These are phyloP conservation scores for Axea sp. DNA, from an alignment of 2,888 invertebrate species.

Conservation along the genomic window DNA sequence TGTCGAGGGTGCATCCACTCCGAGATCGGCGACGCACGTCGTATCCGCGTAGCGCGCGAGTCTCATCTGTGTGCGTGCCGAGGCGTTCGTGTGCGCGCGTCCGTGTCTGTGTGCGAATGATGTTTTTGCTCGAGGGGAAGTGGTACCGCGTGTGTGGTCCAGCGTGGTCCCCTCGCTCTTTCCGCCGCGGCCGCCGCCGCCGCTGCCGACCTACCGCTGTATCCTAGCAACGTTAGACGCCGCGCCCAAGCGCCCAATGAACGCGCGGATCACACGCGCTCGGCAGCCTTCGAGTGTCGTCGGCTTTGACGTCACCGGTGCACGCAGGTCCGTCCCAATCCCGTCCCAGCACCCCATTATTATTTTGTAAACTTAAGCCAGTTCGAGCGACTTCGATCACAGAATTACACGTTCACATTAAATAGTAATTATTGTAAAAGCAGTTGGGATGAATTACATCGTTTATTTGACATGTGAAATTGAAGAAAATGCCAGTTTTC, in stretches of 20 bases:
- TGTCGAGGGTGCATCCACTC: slow-evolving; percentile 57
- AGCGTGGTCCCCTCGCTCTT: slow-evolving; percentile 64
- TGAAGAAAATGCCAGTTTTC: too few species aligned
- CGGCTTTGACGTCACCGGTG: slow-evolving; percentile 72
- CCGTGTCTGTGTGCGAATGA: slow-evolving; percentile 69
- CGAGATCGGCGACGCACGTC: slow-evolving; percentile 53
- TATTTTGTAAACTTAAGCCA: too few species aligned
- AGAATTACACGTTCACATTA: too few species aligned
- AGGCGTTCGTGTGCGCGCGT: slow-evolving; percentile 39
- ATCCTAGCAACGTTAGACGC: slow-evolving; percentile 77
- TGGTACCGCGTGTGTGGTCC: slow-evolving; percentile 78
- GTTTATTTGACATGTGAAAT: too few species aligned
- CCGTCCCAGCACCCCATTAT: slow-evolving; percentile 22
- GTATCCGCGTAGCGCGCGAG: slow-evolving; percentile 59
- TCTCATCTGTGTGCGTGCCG: slow-evolving; percentile 21
- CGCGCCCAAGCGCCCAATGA: slow-evolving; percentile 66
- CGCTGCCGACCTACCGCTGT: slow-evolving; percentile 68
- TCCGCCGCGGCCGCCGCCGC: slow-evolving; percentile 62
- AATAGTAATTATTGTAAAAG: too few species aligned
- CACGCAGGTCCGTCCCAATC: slow-evolving; percentile 65
- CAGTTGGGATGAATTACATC: too few species aligned
- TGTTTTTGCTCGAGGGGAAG: slow-evolving; percentile 78
- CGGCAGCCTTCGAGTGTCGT: slow-evolving; percentile 69
- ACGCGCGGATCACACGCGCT: slow-evolving; percentile 51
- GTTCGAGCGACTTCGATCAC: too few species aligned